Evolutionary conservation across 1,140 invertebrate species (phyloP), one percentile per base, ranked within the genome.

Genomic region (Calycopis cecrops): DNA sequence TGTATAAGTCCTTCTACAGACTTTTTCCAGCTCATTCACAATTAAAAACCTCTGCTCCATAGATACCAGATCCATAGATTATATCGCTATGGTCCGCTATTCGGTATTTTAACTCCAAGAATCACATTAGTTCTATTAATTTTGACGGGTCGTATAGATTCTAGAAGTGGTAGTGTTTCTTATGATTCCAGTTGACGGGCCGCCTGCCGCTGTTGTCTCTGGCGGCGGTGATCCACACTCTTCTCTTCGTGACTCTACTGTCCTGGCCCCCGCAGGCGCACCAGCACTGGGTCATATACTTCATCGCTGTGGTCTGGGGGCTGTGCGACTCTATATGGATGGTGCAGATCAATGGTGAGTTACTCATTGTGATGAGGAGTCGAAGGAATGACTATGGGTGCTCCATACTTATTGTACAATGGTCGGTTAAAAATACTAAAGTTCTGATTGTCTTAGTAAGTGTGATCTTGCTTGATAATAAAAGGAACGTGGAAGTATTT

Each of bases 281-380:
- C 0, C 90, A 93, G 18, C 89, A 88, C 8, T 59, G 89, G 0
- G 88, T 95, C 0, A 95, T 96, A 76, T 98, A 96, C 77, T 71
- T 96, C 1, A 89, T 98, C 38, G 94, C 95, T 0, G 94, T 93
- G 18, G 80, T 97, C 2, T 98, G 96, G 97, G 97, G 97, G 0
- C 85, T 97, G 10, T 93, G 93, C 57, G 97, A 98, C 79, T 95
- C 95, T 0, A 90, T 98, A 37, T 98, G 97, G 97, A 91, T 98
- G 57, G 97, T 98, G 7, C 96, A 98, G 87, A 93, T 98, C 50
- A 98, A 98, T 76, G 94, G 96, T 97, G 85, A 90, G 89, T 34
- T 6, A 49, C 16, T 9, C 17, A 6, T 6, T 8, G 17, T 16
- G 12, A 42, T 17, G 40, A n/a, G n/a, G n/a, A n/a, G n/a, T n/a